These are phyloP conservation scores for Panurus biarmicus DNA, from an alignment of 2,113 vertebrate genomes.

Conservation along the genomic window DNA sequence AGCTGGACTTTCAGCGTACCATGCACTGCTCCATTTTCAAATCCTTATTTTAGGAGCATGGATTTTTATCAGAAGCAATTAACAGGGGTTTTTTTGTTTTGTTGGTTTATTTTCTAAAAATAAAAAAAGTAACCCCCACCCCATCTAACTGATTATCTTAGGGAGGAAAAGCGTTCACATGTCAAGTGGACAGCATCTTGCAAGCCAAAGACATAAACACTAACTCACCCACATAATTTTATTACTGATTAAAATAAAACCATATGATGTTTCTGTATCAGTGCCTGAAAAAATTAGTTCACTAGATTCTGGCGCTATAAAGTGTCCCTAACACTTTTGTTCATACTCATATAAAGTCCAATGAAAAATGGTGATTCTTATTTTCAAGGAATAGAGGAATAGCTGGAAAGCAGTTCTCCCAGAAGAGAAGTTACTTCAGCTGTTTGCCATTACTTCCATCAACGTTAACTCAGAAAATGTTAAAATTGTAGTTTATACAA, in stretches of 20 bases:
- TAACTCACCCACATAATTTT: slow-evolving; percentile 28
- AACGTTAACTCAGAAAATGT: slow-evolving; percentile 12
- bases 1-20: background rate
- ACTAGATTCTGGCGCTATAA: background rate
- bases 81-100: background rate
- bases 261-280: slow-evolving; percentile 22
- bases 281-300: slow-evolving; percentile 31
- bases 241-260: slow-evolving; percentile 44
- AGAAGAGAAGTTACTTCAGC: slow-evolving; percentile 48
- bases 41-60: background rate
- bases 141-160: background rate
- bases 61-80: background rate
- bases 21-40: background rate
- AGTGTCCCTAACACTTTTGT: slow-evolving; percentile 4
- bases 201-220: slow-evolving; percentile 37
- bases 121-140: background rate
- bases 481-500: slow-evolving; percentile 5
- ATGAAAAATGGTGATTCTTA: background rate
- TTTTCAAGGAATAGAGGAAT: slow-evolving; percentile 12
- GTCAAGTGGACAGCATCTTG: slow-evolving; percentile 1
- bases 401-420: background rate
- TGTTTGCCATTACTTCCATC: slow-evolving; percentile 34
- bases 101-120: background rate
- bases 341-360: background rate
- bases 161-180: background rate